Evolutionary conservation across 2,113 vertebrate genomes (phyloP).

Genomic region (Glaucomys volans): DNA sequence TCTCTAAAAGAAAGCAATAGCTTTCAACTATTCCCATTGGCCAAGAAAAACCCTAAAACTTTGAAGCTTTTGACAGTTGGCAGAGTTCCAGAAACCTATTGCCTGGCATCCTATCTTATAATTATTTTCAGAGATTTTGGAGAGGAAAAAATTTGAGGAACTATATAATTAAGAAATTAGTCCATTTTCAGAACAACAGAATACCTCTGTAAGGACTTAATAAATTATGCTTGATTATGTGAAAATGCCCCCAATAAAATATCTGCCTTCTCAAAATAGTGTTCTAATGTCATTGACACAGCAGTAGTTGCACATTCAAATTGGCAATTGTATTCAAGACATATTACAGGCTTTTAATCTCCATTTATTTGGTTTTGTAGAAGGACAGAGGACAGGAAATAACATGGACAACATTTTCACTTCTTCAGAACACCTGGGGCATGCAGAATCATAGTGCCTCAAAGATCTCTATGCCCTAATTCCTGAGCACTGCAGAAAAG

Average conservation of each 20-base stretch:
- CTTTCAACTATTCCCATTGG: conserved; percentile 45
- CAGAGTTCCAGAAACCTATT: neutral
- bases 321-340: neutral
- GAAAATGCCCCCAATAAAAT: conserved; percentile 31
- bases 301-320: conserved; percentile 9
- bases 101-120: neutral
- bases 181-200: conserved; percentile 21
- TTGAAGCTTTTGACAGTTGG: neutral
- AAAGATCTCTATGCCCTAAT: neutral
- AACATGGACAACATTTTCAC: neutral
- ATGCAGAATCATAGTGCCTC: neutral
- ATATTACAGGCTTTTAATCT: neutral
- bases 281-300: neutral
- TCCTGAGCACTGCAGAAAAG: neutral
- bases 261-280: conserved; percentile 18
- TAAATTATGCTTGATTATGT: conserved; percentile 26
- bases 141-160: conserved; percentile 16
- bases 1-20: conserved; percentile 59
- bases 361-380: neutral
- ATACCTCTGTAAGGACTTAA: conserved; percentile 1
- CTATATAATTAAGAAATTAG: conserved; percentile 54
- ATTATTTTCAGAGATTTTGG: conserved; percentile 44
- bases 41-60: conserved; percentile 45
- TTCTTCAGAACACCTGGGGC: neutral
- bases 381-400: neutral